phyloP scores from a whole-genome alignment of 2,797 vertebrate genomes.

The Tauraco hartlaubi region DNA sequence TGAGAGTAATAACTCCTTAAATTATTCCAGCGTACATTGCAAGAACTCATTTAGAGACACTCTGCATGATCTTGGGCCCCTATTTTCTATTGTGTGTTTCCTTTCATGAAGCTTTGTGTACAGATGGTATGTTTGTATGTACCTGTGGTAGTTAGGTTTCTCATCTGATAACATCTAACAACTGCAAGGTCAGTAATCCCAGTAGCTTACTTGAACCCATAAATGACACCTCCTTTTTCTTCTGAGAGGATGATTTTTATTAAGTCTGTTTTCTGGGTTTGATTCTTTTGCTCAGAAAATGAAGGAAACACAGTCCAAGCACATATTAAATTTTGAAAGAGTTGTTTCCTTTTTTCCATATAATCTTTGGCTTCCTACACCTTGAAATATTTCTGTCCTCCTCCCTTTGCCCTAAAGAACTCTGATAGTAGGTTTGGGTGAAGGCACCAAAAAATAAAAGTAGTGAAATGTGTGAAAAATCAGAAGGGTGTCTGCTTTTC shows the following conservation, averaged over 20 bases:
- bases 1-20: conserved; percentile 44
- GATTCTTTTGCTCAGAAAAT: background rate
- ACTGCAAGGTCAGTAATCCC: background rate
- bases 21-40: background rate
- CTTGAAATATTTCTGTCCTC: background rate
- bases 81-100: background rate
- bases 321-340: background rate
- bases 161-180: background rate
- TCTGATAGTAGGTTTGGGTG: background rate
- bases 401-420: background rate
- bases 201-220: background rate
- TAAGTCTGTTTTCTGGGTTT: background rate
- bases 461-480: background rate
- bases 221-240: background rate
- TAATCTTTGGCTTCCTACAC: background rate
- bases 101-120: background rate
- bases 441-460: background rate
- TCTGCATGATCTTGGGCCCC: background rate
- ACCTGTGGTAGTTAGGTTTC: background rate
- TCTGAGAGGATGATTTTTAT: background rate
- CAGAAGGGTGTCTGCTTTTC: background rate
- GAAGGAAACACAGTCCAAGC: background rate
- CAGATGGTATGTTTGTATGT: background rate
- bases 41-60: background rate
- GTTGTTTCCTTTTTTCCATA: background rate